These are phyloP conservation scores for Mellilla xanthometata DNA, from an alignment of 2,888 invertebrate genomes.

Conservation along the genomic window DNA sequence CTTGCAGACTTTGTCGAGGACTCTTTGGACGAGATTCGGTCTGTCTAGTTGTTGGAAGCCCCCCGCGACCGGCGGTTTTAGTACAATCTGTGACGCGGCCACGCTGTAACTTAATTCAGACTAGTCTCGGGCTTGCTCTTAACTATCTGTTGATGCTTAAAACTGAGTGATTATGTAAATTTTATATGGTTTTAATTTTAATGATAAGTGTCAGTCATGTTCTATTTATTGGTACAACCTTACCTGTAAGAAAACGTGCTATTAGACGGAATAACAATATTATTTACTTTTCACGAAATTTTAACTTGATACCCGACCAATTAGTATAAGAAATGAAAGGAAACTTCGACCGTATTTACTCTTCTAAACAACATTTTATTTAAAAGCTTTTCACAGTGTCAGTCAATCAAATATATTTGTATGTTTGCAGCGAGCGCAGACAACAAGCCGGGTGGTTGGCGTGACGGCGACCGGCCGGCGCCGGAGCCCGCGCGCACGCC, in stretches of 20 bases:
- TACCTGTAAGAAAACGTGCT: no score
- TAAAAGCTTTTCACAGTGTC: no score
- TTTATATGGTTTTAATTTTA: no score
- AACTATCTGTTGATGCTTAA: conserved; percentile 26
- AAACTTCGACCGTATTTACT: no score
- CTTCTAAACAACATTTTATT: no score
- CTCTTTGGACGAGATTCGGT: conserved; percentile 70
- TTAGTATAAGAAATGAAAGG: no score
- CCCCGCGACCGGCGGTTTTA: conserved; percentile 86
- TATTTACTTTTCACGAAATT: no score
- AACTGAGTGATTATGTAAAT: conserved; percentile 61
- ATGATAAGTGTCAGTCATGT: no score
- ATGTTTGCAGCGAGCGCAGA: conserved; percentile 61
- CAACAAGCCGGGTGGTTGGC: conserved; percentile 76
- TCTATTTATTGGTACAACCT: no score
- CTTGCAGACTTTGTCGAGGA: conserved; percentile 73
- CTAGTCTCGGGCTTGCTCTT: conserved; percentile 87
- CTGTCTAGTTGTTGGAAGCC: conserved; percentile 82
- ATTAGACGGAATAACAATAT: no score
- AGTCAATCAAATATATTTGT: no score
- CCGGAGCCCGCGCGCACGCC: conserved; percentile 68
- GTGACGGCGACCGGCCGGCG: conserved; percentile 65
- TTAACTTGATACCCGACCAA: no score
- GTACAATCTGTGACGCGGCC: conserved; percentile 86
- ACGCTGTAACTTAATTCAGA: conserved; percentile 90